phyloP scores from a whole-genome alignment of 2,113 vertebrate genomes.

The Sisor rabdophorus region DNA sequence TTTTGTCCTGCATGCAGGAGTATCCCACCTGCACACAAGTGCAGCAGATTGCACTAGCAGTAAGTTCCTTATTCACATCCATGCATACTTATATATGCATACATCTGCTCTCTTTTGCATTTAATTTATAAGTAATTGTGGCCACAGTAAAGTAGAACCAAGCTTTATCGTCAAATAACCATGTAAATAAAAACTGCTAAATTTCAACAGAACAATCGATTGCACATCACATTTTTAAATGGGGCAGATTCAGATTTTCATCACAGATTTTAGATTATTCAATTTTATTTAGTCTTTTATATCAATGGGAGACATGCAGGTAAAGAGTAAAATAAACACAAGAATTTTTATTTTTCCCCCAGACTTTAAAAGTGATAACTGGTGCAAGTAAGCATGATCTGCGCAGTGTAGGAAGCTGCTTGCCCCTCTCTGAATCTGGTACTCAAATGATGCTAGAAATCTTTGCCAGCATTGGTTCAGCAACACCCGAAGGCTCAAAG shows the following conservation, averaged over 20 bases:
- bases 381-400: constrained; percentile 76
- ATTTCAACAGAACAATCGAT: not conserved
- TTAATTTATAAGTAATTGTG: not conserved
- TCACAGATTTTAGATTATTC: too few relatives aligned
- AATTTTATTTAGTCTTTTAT: not conserved
- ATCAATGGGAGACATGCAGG: not conserved
- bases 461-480: constrained; percentile 92
- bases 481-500: constrained; percentile 72
- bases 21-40: constrained; percentile 68
- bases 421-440: constrained; percentile 72
- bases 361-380: constrained; percentile 87
- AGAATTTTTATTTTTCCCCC: not conserved
- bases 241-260: not conserved
- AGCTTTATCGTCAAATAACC: not conserved
- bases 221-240: not conserved
- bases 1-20: constrained; percentile 85
- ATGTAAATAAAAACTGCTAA: not conserved
- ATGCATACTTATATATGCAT: too few relatives aligned
- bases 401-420: constrained; percentile 57
- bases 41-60: constrained; percentile 85
- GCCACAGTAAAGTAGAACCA: too few relatives aligned
- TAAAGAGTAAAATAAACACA: not conserved
- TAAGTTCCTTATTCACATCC: constrained; percentile 61
- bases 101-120: not conserved
- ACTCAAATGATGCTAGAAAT: constrained; percentile 89